Evolutionary conservation across 2,113 vertebrate species (phyloP).

Genomic region (Panurus biarmicus): DNA sequence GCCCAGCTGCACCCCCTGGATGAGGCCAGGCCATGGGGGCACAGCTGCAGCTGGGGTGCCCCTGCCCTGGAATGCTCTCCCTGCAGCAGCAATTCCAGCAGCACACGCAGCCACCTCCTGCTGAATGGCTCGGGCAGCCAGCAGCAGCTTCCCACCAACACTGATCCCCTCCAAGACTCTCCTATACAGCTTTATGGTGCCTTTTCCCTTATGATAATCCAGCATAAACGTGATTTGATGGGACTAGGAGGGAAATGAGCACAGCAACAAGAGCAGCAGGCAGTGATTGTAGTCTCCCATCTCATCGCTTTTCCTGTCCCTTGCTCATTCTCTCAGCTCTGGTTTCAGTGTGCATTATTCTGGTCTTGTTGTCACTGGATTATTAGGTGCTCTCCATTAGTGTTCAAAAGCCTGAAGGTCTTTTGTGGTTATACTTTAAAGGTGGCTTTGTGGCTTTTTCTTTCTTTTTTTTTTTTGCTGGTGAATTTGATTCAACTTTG

Average conservation of each 20-base stretch:
- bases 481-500: not conserved
- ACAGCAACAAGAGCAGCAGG: not conserved
- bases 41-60: no score
- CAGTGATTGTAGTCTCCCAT: not conserved
- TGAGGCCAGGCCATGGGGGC: not conserved
- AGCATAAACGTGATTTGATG: not conserved
- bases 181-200: not conserved
- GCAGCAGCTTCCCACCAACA: not conserved
- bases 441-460: not conserved
- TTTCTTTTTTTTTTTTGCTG: no score
- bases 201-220: not conserved
- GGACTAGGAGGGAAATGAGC: not conserved
- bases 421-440: not conserved
- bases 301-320: not conserved
- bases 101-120: not conserved
- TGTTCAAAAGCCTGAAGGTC: not conserved
- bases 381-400: not conserved
- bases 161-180: not conserved
- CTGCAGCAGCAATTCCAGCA: no score
- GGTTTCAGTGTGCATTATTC: not conserved
- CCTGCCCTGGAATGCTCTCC: no score
- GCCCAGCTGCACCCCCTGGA: not conserved
- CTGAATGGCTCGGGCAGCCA: not conserved
- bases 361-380: not conserved
- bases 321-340: not conserved